Percentiles rank a stretch among this genome's conserved stretches.
These are phyloP conservation scores for Cryptoblepharus egeriae DNA, from an alignment of 2,797 vertebrate species.

Conservation along the genomic window DNA sequence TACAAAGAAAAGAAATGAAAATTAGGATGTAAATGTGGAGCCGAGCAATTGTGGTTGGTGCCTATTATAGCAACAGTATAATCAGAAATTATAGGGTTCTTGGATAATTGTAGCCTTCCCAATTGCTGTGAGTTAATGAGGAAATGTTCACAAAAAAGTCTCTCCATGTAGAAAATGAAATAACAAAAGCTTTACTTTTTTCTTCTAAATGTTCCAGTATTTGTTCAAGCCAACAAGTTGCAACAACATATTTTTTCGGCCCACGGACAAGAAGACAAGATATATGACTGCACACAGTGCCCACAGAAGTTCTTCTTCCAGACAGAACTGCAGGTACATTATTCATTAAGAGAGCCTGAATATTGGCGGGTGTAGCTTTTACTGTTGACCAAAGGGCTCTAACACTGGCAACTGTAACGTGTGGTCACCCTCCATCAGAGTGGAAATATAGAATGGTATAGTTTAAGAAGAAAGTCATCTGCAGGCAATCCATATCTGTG, in stretches of 20 bases:
- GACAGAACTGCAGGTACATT: constrained; percentile 86
- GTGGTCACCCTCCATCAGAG: constrained; percentile 49
- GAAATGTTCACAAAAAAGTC: constrained; percentile 39
- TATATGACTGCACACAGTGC: constrained; percentile 88
- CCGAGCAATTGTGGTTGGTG: constrained; percentile 16
- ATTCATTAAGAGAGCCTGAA: constrained; percentile 40
- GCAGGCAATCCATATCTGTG: constrained; percentile 4
- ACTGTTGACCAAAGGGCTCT: constrained; percentile 33
- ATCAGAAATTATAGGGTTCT: constrained; percentile 44
- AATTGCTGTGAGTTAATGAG: constrained; percentile 45
- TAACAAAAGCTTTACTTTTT: constrained; percentile 61
- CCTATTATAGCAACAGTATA: constrained; percentile 32
- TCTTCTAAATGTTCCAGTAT: constrained; percentile 79
- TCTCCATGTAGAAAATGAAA: constrained; percentile 21
- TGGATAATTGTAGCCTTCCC: constrained; percentile 50
- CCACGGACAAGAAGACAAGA: constrained; percentile 88
- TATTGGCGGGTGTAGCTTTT: constrained; percentile 25
- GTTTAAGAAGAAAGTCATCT: constrained; percentile 46
- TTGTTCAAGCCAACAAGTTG: constrained; percentile 87
- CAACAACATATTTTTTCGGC: constrained; percentile 89
- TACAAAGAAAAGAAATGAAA: constrained; percentile 43
- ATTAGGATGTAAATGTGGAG: constrained; percentile 25
- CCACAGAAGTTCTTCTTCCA: constrained; percentile 91
- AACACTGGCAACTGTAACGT: constrained; percentile 45
- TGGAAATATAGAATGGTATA: constrained; percentile 25